Percentiles rank a stretch among this genome's conserved stretches.
phyloP scores from a whole-genome alignment of 2,888 invertebrate species.

The Polyommatus iphigenia region DNA sequence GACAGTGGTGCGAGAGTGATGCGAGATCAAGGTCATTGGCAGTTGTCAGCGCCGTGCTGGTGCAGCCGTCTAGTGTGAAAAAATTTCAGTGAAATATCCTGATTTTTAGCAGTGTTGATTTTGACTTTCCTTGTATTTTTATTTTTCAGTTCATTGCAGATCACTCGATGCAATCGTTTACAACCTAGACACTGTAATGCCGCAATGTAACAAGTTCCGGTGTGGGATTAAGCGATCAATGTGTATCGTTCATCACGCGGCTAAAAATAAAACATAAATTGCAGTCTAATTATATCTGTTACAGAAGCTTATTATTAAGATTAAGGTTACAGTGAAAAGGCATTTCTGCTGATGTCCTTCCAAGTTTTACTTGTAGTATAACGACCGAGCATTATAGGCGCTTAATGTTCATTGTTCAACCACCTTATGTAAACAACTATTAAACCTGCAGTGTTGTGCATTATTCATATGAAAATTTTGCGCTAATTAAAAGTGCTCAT shows the following conservation, averaged over 20 bases:
- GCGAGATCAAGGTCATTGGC: too few relatives aligned
- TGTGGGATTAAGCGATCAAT: slow-evolving; percentile 23
- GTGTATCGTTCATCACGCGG: slow-evolving; percentile 26
- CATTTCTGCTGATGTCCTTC: background rate
- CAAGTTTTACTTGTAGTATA: too few relatives aligned
- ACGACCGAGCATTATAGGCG: too few relatives aligned
- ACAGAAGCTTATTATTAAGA: slow-evolving; percentile 14
- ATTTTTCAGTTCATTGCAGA: slow-evolving; percentile 3
- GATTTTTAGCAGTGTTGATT: background rate
- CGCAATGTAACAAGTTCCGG: slow-evolving; percentile 14
- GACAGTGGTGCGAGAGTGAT: too few relatives aligned
- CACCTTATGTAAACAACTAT: too few relatives aligned
- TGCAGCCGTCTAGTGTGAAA: too few relatives aligned
- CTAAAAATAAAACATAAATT: slow-evolving; percentile 20
- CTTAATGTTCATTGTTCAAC: too few relatives aligned
- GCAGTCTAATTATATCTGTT: slow-evolving; percentile 16
- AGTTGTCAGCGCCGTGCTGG: too few relatives aligned
- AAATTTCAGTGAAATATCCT: too few relatives aligned
- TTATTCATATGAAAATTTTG: too few relatives aligned
- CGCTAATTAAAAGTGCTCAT: too few relatives aligned
- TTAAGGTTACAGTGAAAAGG: slow-evolving; percentile 10
- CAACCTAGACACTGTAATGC: slow-evolving; percentile 6
- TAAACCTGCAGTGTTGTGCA: too few relatives aligned
- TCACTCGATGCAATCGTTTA: background rate
- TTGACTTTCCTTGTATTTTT: background rate